phyloP scores from a whole-genome alignment of 1,140 invertebrate species.

The Saccostrea echinata region DNA sequence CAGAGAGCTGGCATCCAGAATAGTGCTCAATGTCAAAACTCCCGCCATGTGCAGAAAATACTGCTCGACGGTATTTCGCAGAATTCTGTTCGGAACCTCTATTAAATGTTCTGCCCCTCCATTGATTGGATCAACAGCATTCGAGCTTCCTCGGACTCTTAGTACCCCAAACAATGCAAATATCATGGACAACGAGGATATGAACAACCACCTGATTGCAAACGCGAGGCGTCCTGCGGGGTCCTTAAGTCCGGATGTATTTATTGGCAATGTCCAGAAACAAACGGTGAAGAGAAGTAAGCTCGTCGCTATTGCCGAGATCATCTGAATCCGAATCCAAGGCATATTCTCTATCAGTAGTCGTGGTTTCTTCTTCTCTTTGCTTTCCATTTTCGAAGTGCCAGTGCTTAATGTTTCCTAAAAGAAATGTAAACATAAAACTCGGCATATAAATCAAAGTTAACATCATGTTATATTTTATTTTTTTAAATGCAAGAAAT shows the following conservation, averaged over 20 bases:
- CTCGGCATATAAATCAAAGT: not conserved
- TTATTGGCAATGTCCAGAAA: conserved; percentile 13
- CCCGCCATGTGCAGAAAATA: conserved; percentile 30
- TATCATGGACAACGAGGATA: conserved; percentile 27
- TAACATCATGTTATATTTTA: not conserved
- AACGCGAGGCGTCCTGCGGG: conserved; percentile 1
- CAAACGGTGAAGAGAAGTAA: not conserved
- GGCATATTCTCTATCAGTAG: not conserved
- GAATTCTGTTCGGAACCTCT: conserved; percentile 44
- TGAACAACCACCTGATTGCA: conserved; percentile 38
- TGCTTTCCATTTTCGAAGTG: not conserved
- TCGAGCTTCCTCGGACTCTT: not conserved
- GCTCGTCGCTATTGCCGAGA: not conserved
- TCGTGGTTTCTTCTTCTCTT: not conserved
- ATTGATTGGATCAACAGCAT: conserved; percentile 44
- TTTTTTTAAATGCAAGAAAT: not conserved
- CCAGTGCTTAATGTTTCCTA: not conserved
- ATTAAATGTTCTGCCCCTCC: conserved; percentile 31
- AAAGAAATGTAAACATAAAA: not conserved
- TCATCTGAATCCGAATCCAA: not conserved
- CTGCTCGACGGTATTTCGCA: conserved; percentile 48
- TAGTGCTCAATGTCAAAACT: not conserved
- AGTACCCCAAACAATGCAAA: conserved; percentile 19
- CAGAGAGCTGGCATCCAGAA: not conserved
- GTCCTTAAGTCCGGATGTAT: not conserved